phyloP scores from a whole-genome alignment of 2,888 invertebrate genomes.

The Liodrosophila aerea region DNA sequence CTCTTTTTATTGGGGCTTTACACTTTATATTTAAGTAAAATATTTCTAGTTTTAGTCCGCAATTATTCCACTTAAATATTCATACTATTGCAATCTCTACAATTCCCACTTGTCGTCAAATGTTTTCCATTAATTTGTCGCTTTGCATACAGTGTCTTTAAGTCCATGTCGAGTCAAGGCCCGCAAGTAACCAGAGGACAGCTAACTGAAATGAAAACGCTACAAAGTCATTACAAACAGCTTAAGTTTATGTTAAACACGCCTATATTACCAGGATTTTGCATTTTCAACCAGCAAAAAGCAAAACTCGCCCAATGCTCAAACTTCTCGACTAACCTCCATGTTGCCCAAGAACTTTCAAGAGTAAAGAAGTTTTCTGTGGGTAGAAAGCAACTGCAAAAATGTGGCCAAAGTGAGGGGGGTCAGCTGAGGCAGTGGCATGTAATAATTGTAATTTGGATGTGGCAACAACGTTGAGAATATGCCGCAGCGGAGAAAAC shows the following conservation, averaged over 20 bases:
- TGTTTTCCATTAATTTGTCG: slow-evolving; percentile 3
- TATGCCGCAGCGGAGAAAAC: slow-evolving; percentile 47
- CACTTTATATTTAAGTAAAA: no score
- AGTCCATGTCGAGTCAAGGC: slow-evolving; percentile 11
- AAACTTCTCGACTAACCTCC: slow-evolving; percentile 1
- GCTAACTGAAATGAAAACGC: slow-evolving; percentile 26
- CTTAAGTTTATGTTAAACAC: slow-evolving; percentile 74
- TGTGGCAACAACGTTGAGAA: slow-evolving; percentile 45
- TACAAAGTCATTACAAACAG: slow-evolving; percentile 71
- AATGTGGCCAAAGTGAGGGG: slow-evolving; percentile 7
- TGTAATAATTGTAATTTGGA: slow-evolving; percentile 61
- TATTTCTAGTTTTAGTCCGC: no score
- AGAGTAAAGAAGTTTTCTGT: slow-evolving; percentile 38
- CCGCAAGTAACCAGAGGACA: not conserved
- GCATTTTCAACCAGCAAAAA: slow-evolving; percentile 53
- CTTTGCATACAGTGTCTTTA: slow-evolving; percentile 39
- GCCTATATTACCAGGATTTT: slow-evolving; percentile 71
- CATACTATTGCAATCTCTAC: no score
- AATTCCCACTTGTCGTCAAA: no score
- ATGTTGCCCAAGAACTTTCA: slow-evolving; percentile 5
- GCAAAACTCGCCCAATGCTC: not conserved
- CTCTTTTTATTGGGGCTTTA: no score
- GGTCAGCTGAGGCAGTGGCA: slow-evolving; percentile 44
- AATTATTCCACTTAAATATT: no score
- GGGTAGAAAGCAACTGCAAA: slow-evolving; percentile 39